Evolutionary conservation across 2,113 vertebrate species (phyloP).

Genomic region (Nyctibius bracteatus): DNA sequence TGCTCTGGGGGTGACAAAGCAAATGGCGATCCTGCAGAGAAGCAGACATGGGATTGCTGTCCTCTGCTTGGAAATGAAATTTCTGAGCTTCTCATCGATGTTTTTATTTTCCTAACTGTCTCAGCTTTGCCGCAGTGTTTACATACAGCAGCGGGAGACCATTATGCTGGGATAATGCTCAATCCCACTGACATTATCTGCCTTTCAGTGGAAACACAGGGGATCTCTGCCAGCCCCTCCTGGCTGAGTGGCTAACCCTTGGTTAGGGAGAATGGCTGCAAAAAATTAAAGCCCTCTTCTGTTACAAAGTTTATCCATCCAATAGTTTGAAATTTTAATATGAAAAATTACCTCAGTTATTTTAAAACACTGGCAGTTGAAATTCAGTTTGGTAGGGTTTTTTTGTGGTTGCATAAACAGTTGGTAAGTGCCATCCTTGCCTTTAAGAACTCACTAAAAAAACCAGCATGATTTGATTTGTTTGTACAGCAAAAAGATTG

Average conservation of each 20-base stretch:
- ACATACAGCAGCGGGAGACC: background rate
- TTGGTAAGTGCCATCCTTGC: background rate
- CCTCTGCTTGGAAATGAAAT: background rate
- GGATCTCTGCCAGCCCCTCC: background rate
- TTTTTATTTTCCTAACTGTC: background rate
- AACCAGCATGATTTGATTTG: constrained; percentile 23
- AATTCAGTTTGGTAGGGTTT: background rate
- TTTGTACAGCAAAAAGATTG: background rate
- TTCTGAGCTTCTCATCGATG: background rate
- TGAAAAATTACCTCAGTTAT: background rate
- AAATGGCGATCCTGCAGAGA: rapidly evolving
- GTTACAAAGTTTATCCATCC: background rate
- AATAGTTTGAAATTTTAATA: background rate
- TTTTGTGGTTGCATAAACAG: constrained; percentile 9
- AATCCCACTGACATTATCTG: background rate
- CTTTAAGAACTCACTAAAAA: constrained; percentile 25
- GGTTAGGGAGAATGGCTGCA: background rate
- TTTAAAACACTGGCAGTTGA: background rate
- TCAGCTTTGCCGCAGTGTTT: background rate
- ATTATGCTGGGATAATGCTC: background rate
- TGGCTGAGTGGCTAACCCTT: background rate
- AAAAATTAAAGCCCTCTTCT: background rate
- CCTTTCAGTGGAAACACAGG: background rate
- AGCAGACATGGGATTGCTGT: rapidly evolving
- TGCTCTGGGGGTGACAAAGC: background rate